These are phyloP conservation scores for Halyomorpha halys DNA, from an alignment of 1,140 invertebrate species.

Conservation along the genomic window DNA sequence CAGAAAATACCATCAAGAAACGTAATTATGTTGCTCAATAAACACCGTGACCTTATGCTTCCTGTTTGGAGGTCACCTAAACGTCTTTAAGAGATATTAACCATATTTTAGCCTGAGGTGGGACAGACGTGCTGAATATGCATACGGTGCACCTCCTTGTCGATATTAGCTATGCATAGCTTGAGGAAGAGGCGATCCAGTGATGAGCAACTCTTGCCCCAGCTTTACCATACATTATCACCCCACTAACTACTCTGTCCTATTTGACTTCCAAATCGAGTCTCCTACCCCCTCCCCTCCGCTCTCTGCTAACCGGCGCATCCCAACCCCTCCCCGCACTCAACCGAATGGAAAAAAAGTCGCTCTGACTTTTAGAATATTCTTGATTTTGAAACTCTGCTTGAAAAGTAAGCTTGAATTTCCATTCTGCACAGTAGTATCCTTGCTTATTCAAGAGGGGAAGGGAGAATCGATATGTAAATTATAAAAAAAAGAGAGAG, in stretches of 20 bases:
- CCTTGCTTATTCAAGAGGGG: not conserved
- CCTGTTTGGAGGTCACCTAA: too few relatives aligned
- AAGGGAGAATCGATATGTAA: constrained; percentile 1
- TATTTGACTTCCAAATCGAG: constrained; percentile 2
- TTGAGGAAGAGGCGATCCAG: not conserved
- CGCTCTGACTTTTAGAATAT: constrained; percentile 6
- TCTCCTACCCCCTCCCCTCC: too few relatives aligned
- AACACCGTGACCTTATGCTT: too few relatives aligned
- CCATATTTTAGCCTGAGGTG: too few relatives aligned
- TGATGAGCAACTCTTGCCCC: constrained; percentile 3
- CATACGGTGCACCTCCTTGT: not conserved
- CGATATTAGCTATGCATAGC: not conserved
- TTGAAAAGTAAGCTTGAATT: constrained; percentile 4
- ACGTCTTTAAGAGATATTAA: too few relatives aligned
- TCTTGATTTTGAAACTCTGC: constrained; percentile 3
- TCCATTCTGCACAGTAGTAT: constrained; percentile 1
- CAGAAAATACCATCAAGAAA: too few relatives aligned
- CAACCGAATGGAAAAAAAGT: not conserved
- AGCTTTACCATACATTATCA: constrained; percentile 11
- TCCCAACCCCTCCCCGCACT: not conserved
- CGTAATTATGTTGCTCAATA: too few relatives aligned
- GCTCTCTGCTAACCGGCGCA: not conserved
- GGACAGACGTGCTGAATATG: not conserved
- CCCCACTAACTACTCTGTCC: constrained; percentile 4
- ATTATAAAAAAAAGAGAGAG: not conserved